phyloP scores from a whole-genome alignment of 2,888 invertebrate genomes.

The Agonopterix arenella region DNA sequence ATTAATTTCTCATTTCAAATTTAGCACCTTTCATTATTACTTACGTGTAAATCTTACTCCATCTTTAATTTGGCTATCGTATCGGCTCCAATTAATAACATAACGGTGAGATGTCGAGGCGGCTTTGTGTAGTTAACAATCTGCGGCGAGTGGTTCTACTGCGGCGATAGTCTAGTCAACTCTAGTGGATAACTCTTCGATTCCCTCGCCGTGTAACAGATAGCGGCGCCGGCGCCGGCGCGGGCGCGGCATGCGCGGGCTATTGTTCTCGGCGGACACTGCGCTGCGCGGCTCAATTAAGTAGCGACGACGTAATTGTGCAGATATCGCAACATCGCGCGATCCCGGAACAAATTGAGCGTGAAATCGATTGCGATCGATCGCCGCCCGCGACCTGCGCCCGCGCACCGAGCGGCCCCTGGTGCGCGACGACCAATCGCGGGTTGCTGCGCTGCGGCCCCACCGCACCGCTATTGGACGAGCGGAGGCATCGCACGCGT shows the following conservation, averaged over 20 bases:
- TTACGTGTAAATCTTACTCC: neutral
- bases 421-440: constrained; percentile 31
- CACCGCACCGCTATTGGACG: constrained; percentile 18
- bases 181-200: too few relatives aligned
- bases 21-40: constrained; percentile 5
- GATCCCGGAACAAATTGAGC: constrained; percentile 57
- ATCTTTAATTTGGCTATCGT: too few relatives aligned
- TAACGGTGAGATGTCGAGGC: too few relatives aligned
- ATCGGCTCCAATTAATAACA: too few relatives aligned
- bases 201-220: too few relatives aligned
- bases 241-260: neutral
- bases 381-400: constrained; percentile 16
- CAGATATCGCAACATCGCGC: constrained; percentile 23
- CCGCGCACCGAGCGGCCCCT: constrained; percentile 7
- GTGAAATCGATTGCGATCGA: constrained; percentile 38
- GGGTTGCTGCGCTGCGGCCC: constrained; percentile 12
- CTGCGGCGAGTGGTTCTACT: too few relatives aligned
- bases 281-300: neutral
- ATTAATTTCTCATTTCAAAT: constrained; percentile 5
- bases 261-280: constrained; percentile 16
- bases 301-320: constrained; percentile 29
- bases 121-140: too few relatives aligned
- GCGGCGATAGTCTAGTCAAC: too few relatives aligned
- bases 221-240: too few relatives aligned
- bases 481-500: constrained; percentile 27